phyloP scores from a whole-genome alignment of 2,113 vertebrate genomes.

The Cichladusa arquata region DNA sequence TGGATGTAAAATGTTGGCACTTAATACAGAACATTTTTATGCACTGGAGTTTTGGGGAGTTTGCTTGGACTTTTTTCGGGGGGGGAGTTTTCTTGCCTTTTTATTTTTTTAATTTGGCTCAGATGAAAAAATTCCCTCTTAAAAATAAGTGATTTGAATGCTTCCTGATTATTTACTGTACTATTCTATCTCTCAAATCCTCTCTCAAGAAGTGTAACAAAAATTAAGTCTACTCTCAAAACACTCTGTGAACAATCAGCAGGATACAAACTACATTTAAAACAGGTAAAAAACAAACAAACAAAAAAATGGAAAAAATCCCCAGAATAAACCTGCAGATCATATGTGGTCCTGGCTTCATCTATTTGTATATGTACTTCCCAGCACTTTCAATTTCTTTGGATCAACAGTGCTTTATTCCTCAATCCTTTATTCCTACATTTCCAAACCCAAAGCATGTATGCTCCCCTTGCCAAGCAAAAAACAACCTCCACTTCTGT shows the following conservation, averaged over 20 bases:
- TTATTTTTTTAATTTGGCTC: not conserved
- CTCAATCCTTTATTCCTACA: not conserved
- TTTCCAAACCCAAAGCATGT: not conserved
- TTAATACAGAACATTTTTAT: not conserved
- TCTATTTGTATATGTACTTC: not conserved
- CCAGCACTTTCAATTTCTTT: not conserved
- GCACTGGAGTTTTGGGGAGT: rapidly evolving
- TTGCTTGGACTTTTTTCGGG: not conserved
- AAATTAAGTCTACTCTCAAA: not conserved
- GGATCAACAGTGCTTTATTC: not conserved
- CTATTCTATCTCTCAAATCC: not conserved
- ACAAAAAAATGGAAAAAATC: not conserved
- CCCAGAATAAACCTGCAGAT: not conserved
- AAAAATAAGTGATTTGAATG: not conserved
- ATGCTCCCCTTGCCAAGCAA: rapidly evolving
- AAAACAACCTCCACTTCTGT: not conserved
- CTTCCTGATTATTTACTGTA: not conserved
- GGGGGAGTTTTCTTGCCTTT: rapidly evolving
- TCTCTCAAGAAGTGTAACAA: not conserved
- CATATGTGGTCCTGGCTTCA: not conserved
- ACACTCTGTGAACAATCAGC: not conserved
- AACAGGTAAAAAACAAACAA: not conserved
- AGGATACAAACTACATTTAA: not conserved
- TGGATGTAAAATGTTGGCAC: not conserved
- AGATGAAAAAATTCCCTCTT: not conserved